Base-by-base conservation (phyloP, 2,888 invertebrate genomes). In the Incurvaria masculella region DNA sequence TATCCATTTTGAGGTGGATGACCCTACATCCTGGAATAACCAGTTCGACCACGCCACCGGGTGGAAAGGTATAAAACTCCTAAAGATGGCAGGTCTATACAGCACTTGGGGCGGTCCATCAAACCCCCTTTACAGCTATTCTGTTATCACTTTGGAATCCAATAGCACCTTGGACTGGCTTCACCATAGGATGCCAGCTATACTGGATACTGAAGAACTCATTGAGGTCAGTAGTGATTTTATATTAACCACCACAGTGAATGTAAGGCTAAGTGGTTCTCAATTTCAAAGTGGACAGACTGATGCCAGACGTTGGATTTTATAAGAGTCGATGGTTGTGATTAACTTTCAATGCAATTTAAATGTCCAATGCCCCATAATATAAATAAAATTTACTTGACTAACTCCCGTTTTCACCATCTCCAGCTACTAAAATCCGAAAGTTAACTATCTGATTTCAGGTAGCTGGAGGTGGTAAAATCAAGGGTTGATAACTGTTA, bases 141-240 rank as follows among this genome's bases (percentile, higher is more conserved):
- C 88, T 42, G 76, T 92, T 2, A 85, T 93, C 43, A 93, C 93
- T 16, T 88, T 86, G 78, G 86, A 87, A 41, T 84, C 91, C 0
- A 85, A 86, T 53, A 65, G 78, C 33, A 79, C 82, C 16, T 64
- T 91, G 53, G 76, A 82, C 26, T 88, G 88, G 87, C 69, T 92
- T 45, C 92, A 92, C 69, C 85, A 90, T 58, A 81, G 92, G 60
- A 86, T 88, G 83, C 92, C 92, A 49, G 88, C 90, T n/a, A 81
- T 92, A 57, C 72, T 93, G 42, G 82, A 85, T 48, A 82, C 79
- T 26, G 83, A 87, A 38, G 73, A 85, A 57, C 81, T 86, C 64
- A 79, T 87, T 53, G 65, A 81, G 57, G 88, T 87, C 58, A 61
- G 68, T 63, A 42, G 51, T 44, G 8, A 2, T 21, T 39, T n/a